Conservation (phyloP, 2,888 invertebrate genomes). For the Conistra vaccinii region DNA sequence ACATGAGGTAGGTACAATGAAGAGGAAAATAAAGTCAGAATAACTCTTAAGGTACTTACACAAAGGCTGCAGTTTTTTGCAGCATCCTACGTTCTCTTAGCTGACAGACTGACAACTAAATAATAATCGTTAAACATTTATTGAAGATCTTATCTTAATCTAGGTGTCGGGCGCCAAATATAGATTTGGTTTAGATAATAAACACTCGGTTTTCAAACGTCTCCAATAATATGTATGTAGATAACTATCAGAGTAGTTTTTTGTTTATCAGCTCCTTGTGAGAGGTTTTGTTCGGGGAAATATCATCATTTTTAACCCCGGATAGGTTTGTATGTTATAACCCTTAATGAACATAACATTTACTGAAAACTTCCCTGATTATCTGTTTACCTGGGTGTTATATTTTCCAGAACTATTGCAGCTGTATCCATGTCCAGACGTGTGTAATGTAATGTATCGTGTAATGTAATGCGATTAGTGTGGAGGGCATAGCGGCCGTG, state of each 20-base stretch:
- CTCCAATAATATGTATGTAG: not conserved
- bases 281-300: too few species aligned
- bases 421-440: too few species aligned
- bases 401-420: too few species aligned
- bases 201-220: not conserved
- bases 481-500: too few species aligned
- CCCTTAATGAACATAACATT: too few species aligned
- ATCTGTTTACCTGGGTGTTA: too few species aligned
- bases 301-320: too few species aligned
- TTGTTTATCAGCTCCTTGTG: not conserved
- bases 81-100: slow-evolving; percentile 17
- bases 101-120: slow-evolving; percentile 5
- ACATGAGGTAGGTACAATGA: not conserved
- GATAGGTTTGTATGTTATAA: too few species aligned
- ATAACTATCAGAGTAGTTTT: not conserved
- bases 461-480: too few species aligned
- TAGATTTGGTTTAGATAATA: not conserved
- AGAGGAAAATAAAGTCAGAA: not conserved
- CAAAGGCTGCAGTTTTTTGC: slow-evolving; percentile 5
- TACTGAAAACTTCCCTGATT: too few species aligned
- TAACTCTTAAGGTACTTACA: slow-evolving; percentile 31
- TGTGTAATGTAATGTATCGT: too few species aligned
- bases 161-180: slow-evolving; percentile 6
- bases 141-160: slow-evolving; percentile 44
- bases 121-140: slow-evolving; percentile 11